Conservation (phyloP, 2,113 vertebrate genomes). For the Indicator indicator region DNA sequence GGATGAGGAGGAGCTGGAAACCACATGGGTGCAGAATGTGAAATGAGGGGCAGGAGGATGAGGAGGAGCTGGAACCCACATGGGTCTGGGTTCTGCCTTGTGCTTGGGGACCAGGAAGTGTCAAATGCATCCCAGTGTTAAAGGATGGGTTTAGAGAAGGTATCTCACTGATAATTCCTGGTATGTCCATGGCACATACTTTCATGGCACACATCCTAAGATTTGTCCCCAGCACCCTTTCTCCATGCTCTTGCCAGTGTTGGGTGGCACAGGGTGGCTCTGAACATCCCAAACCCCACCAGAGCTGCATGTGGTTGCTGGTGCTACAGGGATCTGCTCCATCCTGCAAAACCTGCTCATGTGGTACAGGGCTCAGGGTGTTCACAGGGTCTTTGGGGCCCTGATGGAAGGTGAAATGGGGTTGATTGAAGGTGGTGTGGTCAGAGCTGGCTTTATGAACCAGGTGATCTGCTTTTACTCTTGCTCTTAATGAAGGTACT, state of each 20-base stretch:
- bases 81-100: neutral
- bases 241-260: neutral
- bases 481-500: rapidly evolving
- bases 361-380: rapidly evolving
- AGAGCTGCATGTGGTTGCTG: rapidly evolving
- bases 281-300: neutral
- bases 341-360: rapidly evolving
- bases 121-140: neutral
- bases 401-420: neutral
- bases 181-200: rapidly evolving
- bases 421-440: neutral
- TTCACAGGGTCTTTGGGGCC: neutral
- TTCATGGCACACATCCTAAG: rapidly evolving
- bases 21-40: neutral
- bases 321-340: neutral
- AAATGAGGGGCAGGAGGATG: neutral
- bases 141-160: neutral
- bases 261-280: neutral
- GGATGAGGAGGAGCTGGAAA: too few species aligned
- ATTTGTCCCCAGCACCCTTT: neutral
- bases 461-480: rapidly evolving
- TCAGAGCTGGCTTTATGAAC: neutral
- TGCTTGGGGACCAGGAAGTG: rapidly evolving
- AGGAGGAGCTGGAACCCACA: neutral
- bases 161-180: rapidly evolving